Percentiles rank a stretch among this genome's conserved stretches.
phyloP scores from a whole-genome alignment of 2,113 vertebrate species.

The Aegotheles bennettii region DNA sequence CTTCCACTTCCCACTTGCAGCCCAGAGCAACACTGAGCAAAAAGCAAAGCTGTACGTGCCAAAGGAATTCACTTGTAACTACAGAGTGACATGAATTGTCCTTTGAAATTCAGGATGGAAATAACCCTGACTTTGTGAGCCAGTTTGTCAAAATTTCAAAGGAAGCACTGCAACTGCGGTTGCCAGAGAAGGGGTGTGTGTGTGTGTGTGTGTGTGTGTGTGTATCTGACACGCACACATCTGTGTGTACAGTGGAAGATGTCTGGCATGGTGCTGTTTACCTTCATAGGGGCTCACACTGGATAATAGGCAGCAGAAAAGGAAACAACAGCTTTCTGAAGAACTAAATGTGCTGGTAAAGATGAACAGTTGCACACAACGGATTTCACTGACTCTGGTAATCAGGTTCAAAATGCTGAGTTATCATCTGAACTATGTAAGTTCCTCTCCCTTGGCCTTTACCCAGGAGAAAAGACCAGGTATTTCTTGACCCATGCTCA shows the following conservation, averaged over 20 bases:
- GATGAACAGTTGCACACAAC: not conserved
- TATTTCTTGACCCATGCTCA: not conserved
- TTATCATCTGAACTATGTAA: not conserved
- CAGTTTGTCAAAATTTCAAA: not conserved
- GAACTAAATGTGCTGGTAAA: not conserved
- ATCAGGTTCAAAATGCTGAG: not conserved
- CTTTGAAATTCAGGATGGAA: not conserved
- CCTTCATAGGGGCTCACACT: not conserved
- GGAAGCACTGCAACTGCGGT: rapidly evolving
- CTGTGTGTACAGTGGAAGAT: not conserved
- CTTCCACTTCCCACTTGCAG: not conserved
- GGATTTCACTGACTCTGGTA: not conserved
- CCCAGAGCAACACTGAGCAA: not conserved
- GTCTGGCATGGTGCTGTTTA: not conserved
- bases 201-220: rapidly evolving
- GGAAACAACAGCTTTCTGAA: not conserved
- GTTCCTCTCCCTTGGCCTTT: not conserved
- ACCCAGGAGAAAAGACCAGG: not conserved
- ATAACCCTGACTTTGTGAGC: not conserved
- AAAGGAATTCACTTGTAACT: not conserved
- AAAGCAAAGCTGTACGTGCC: not conserved
- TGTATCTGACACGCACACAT: rapidly evolving
- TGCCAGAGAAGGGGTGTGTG: not conserved
- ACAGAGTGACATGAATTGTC: not conserved
- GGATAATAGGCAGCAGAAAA: not conserved